Evolutionary conservation across 2,888 invertebrate species (phyloP), one percentile per base, ranked within the genome.

Genomic region (Brenthis hecate): DNA sequence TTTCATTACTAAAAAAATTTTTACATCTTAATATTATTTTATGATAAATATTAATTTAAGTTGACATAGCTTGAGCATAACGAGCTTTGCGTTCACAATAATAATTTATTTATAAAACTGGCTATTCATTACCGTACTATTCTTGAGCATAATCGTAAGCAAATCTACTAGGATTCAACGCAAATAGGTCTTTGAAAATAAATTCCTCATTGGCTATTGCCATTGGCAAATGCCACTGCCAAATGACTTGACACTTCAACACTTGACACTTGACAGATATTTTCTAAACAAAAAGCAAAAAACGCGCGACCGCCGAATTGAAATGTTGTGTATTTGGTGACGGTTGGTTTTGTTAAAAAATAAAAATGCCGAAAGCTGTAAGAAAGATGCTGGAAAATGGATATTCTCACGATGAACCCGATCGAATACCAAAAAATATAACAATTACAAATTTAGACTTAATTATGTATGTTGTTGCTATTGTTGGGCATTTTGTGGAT

Each of bases 401-500:
- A 48, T 78, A 79, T 74, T 87, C 90, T 1, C 81, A 86, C 72
- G 95, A 95, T 76, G 94, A 94, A 81, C 85, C 94, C 0, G 95
- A 95, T 81, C 87, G 94, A 66, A 89, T 94, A 79, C 94, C 94
- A 28, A 91, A 92, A n/a, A 93, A 92, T 79, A 94, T 94, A 73
- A 89, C 90, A 56, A 93, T 94, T 57, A 93, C 93, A 0, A 92
- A 93, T 73, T 93, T 94, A 79, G 96, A 96, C 83, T 91, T 96
- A 70, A 86, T 95, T 65, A 94, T 94, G 81, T 94, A 96, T 75
- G 78, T 94, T 61, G 92, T 95, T 28, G 96, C 96, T 1, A 96
- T 96, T 65, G 80, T 94, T 63, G 95, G 95, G 70, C 96, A 96
- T 83, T 89, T 96, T 23, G 90, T 95, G 61, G 96, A 96, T 83